Conservation (phyloP, 2,888 invertebrate genomes). For the Entomobrya multifasciata region DNA sequence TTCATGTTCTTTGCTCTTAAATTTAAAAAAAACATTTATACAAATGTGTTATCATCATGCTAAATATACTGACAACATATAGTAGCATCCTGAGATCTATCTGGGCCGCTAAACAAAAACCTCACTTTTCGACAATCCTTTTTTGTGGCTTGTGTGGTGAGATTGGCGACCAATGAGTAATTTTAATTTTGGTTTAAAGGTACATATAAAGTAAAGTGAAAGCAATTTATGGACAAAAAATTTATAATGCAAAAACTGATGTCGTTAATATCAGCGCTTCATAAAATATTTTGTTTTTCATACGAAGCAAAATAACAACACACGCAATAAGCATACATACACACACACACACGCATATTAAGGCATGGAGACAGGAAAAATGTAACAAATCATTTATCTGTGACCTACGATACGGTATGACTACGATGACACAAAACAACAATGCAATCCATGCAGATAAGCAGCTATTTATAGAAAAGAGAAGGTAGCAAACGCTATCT, state of each 20-base stretch:
- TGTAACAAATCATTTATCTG: conserved; percentile 58
- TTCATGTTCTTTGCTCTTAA: conserved; percentile 21
- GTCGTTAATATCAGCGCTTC: no score
- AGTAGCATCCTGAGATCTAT: no score
- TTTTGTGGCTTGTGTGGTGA: neutral
- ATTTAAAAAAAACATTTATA: neutral
- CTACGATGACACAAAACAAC: neutral
- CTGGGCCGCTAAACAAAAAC: no score
- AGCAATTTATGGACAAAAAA: neutral
- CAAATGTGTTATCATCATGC: neutral
- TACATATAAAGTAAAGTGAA: neutral
- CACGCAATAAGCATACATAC: neutral
- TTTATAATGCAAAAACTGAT: neutral
- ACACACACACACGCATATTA: neutral
- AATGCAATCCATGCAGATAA: conserved; percentile 28
- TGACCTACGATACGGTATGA: conserved; percentile 46
- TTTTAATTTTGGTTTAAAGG: no score
- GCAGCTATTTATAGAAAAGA: neutral
- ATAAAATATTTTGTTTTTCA: no score
- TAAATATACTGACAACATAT: no score
- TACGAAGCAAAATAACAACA: no score
- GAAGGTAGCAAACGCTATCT: conserved; percentile 46
- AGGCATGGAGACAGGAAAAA: conserved; percentile 19
- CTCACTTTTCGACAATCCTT: no score
- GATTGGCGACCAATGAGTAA: neutral